Conservation (phyloP, 2,888 invertebrate species). For the Zaprionus lineosus region DNA sequence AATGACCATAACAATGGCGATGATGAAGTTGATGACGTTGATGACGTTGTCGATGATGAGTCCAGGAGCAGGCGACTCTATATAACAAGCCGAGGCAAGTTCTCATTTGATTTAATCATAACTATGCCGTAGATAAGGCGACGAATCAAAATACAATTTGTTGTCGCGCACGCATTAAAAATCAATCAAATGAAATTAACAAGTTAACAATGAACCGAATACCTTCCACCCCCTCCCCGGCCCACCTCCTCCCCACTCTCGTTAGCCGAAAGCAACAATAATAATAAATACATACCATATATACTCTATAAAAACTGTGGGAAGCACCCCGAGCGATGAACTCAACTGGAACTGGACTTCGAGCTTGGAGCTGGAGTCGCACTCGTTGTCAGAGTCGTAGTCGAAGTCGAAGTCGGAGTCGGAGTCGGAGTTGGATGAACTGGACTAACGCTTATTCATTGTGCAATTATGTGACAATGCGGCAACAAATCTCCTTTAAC, state of each 20-base stretch:
- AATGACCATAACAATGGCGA: too few species aligned
- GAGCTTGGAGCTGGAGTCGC: too few species aligned
- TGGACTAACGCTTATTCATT: slow-evolving; percentile 46
- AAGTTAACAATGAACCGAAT: slow-evolving; percentile 67
- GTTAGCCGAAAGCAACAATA: too few species aligned
- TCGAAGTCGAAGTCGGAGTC: too few species aligned
- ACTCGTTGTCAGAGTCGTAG: too few species aligned
- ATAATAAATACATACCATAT: slow-evolving; percentile 1
- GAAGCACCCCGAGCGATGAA: slow-evolving; percentile 66
- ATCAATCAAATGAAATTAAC: slow-evolving; percentile 80
- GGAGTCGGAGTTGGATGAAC: slow-evolving; percentile 18
- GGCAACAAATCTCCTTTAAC: too few species aligned
- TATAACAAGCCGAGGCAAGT: slow-evolving; percentile 9
- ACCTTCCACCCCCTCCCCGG: background rate
- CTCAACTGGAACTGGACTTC: slow-evolving; percentile 17
- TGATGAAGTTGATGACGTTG: too few species aligned
- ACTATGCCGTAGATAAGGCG: slow-evolving; percentile 54
- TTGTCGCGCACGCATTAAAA: slow-evolving; percentile 66
- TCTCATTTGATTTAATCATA: slow-evolving; percentile 70
- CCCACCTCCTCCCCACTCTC: too few species aligned
- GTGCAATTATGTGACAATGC: slow-evolving; percentile 68
- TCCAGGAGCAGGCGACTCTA: background rate
- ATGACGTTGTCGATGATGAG: slow-evolving; percentile 10
- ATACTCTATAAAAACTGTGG: slow-evolving; percentile 45
- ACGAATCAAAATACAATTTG: slow-evolving; percentile 48